Evolutionary conservation across 2,888 invertebrate species (phyloP).

Genomic region (Hoplodrina ambigua): DNA sequence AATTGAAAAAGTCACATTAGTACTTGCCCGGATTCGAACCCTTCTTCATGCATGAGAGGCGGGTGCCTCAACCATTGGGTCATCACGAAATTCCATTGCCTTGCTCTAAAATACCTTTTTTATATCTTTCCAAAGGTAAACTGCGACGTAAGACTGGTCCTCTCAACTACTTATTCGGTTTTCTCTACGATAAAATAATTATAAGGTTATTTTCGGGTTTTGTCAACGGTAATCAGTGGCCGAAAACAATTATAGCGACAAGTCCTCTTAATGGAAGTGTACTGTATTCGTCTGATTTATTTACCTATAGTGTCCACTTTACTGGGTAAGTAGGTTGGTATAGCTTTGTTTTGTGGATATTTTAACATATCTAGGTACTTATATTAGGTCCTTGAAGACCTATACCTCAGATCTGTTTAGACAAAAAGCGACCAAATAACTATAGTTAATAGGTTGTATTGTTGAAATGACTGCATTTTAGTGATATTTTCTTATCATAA

Average conservation of each 20-base stretch:
- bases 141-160: too few species aligned
- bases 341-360: not conserved
- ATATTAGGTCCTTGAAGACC: not conserved
- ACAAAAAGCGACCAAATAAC: too few species aligned
- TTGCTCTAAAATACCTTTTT: too few species aligned
- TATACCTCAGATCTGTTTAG: not conserved
- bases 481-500: too few species aligned
- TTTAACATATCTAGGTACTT: not conserved
- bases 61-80: too few species aligned
- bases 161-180: not conserved
- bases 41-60: too few species aligned
- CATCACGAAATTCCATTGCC: too few species aligned
- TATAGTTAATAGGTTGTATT: too few species aligned
- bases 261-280: conserved; percentile 44
- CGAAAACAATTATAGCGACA: conserved; percentile 39
- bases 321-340: not conserved
- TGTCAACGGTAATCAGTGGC: conserved; percentile 24
- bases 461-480: too few species aligned
- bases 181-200: not conserved
- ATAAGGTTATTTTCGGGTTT: conserved; percentile 8
- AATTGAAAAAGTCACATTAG: too few species aligned
- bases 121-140: too few species aligned
- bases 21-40: too few species aligned
- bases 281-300: conserved; percentile 44
- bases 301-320: not conserved